Conservation (phyloP, 2,797 vertebrate species). For the Coccyzus lansbergi region DNA sequence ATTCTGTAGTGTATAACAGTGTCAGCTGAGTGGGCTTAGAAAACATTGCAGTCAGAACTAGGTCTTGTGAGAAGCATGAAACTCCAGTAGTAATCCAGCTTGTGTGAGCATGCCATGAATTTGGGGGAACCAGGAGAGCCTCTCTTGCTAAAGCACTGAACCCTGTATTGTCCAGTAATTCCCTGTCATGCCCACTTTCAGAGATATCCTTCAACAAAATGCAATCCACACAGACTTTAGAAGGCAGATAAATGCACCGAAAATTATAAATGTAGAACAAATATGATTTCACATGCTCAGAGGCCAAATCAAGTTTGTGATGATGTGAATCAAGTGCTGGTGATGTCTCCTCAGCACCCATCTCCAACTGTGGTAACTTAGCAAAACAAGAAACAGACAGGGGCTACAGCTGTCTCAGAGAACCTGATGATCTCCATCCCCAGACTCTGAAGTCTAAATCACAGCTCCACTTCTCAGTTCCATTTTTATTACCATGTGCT, state of each 20-base stretch:
- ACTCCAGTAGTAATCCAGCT: background rate
- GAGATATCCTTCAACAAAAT: background rate
- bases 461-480: background rate
- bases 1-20: background rate
- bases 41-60: background rate
- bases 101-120: background rate
- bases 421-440: background rate
- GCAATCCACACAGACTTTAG: background rate
- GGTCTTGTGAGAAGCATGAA: background rate
- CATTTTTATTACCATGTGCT: background rate
- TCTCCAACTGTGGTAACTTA: background rate
- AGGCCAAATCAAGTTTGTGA: background rate
- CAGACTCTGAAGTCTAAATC: background rate
- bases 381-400: conserved; percentile 2
- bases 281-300: background rate
- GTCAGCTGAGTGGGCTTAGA: background rate
- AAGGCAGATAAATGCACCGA: conserved; percentile 4
- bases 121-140: background rate
- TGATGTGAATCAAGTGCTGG: too few species aligned
- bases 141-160: background rate
- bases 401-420: background rate
- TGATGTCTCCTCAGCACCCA: background rate
- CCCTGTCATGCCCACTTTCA: background rate
- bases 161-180: background rate
- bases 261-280: background rate